Percentiles rank a stretch among this genome's conserved stretches.
These are phyloP conservation scores for Malurus cyaneus DNA, from an alignment of 2,113 vertebrate genomes.

Conservation along the genomic window DNA sequence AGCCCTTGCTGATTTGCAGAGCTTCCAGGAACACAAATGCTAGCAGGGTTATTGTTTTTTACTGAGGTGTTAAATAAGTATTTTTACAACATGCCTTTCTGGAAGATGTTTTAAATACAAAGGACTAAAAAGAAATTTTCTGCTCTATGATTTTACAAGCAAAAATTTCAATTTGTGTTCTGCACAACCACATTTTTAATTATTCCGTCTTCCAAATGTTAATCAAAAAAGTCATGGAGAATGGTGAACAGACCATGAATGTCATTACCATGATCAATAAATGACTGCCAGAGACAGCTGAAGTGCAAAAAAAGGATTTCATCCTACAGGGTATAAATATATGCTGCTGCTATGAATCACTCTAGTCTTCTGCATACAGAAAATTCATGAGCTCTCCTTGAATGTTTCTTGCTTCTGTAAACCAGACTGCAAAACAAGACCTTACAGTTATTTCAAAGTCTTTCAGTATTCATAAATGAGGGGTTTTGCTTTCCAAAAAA, in stretches of 20 bases:
- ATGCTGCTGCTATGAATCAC: not conserved
- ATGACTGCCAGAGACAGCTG: not conserved
- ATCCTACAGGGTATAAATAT: not conserved
- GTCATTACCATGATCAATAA: not conserved
- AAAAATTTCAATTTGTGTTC: not conserved
- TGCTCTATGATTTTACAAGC: not conserved
- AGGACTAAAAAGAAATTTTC: not conserved
- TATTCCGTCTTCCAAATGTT: not conserved
- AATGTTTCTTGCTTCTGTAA: not conserved
- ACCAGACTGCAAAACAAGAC: constrained; percentile 8
- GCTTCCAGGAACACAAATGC: not conserved
- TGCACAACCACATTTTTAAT: not conserved
- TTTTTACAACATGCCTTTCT: not conserved
- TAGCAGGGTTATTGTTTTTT: not conserved
- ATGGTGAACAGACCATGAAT: not conserved
- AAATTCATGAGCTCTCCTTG: constrained; percentile 32
- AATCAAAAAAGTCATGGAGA: not conserved
- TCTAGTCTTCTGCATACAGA: not conserved
- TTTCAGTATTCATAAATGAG: constrained; percentile 49
- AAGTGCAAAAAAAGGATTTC: constrained; percentile 4
- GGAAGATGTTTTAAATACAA: not conserved
- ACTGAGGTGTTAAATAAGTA: not conserved
- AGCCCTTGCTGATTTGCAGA: not conserved
- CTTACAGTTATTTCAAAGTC: constrained; percentile 22
- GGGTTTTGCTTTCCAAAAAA: not conserved